Percentiles rank a stretch among this genome's conserved stretches.
Evolutionary conservation across 2,797 vertebrate species (phyloP).

Genomic region (Enteromius mattozi): DNA sequence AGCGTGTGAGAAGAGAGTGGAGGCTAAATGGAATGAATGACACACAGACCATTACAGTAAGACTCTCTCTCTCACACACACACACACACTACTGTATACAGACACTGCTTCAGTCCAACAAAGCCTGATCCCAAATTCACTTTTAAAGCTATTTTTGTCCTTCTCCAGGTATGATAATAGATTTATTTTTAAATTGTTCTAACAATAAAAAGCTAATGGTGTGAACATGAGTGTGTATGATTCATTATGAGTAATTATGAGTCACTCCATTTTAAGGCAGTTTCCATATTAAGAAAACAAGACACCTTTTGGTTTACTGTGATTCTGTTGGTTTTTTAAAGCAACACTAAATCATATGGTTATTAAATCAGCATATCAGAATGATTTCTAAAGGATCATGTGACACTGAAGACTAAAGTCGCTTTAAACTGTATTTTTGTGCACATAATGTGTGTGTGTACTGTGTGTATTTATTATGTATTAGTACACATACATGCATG

Average conservation of each 20-base stretch:
- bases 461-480: too few relatives aligned
- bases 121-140: background rate
- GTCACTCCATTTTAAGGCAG: background rate
- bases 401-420: background rate
- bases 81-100: background rate
- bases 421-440: background rate
- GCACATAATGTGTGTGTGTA: too few relatives aligned
- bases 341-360: background rate
- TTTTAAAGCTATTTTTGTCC: background rate
- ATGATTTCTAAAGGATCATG: background rate
- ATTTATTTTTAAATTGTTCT: background rate
- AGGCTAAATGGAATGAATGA: conserved; percentile 47
- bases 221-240: background rate
- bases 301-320: background rate
- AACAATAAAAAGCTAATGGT: background rate
- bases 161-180: background rate
- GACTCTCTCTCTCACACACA: background rate
- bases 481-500: too few relatives aligned
- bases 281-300: background rate
- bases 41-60: conserved; percentile 24
- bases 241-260: background rate
- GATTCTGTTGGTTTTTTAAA: background rate
- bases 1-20: conserved; percentile 40
- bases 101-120: background rate
- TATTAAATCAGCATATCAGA: background rate